Evolutionary conservation across 2,888 invertebrate species (phyloP).

Genomic region (Archips xylosteana): DNA sequence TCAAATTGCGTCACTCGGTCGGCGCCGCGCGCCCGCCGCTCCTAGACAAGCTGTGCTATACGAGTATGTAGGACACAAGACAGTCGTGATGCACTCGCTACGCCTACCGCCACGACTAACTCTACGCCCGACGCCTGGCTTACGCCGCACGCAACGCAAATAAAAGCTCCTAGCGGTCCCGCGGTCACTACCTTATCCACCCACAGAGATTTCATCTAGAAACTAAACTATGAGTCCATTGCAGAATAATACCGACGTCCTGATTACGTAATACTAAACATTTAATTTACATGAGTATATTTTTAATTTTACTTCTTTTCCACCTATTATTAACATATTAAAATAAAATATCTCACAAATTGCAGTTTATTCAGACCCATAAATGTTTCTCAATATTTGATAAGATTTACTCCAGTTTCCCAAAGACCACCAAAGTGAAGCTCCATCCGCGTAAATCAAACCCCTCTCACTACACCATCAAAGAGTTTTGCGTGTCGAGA

Average conservation of each 20-base stretch:
- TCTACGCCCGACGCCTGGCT: constrained; percentile 47
- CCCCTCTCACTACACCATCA: no score
- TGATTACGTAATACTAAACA: no score
- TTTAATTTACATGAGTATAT: no score
- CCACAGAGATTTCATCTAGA: no score
- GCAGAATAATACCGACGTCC: no score
- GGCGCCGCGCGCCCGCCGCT: constrained; percentile 17
- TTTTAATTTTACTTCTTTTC: no score
- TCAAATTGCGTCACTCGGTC: no score
- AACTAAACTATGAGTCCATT: no score
- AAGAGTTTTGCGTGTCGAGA: background rate
- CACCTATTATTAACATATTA: no score
- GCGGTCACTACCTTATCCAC: no score
- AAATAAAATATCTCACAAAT: background rate
- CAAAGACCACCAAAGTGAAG: background rate
- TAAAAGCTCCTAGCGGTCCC: background rate
- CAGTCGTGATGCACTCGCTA: constrained; percentile 53
- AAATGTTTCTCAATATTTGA: background rate
- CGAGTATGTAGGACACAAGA: constrained; percentile 51
- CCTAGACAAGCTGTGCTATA: constrained; percentile 57
- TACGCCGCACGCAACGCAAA: constrained; percentile 35
- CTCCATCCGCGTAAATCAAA: background rate
- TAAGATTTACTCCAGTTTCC: background rate
- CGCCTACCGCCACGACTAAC: constrained; percentile 20
- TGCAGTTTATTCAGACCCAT: background rate